A percentile compares a stretch with the other conserved stretches of the same genome.
phyloP scores from a whole-genome alignment of 2,113 vertebrate genomes.

The Vulpes lagopus region DNA sequence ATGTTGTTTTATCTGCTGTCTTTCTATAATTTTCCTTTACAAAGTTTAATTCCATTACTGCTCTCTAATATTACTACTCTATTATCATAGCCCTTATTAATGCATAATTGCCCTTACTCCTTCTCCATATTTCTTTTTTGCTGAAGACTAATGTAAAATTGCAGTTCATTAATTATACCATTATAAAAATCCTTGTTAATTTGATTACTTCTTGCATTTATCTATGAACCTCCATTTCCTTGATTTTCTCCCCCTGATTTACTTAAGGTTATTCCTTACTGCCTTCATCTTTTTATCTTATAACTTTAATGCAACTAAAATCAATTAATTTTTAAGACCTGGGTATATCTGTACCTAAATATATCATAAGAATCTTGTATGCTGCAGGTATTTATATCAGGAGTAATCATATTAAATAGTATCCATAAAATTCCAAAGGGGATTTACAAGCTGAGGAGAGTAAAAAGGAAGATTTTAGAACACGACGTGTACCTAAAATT shows the following conservation, averaged over 20 bases:
- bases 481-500: neutral
- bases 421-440: neutral
- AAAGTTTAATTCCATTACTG: slow-evolving; percentile 39
- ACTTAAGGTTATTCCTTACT: slow-evolving; percentile 43
- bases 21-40: slow-evolving; percentile 60
- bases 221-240: slow-evolving; percentile 16
- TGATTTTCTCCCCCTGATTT: slow-evolving; percentile 14
- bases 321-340: neutral
- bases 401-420: neutral
- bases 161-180: slow-evolving; percentile 47
- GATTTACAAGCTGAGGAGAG: neutral
- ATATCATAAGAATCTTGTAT: neutral
- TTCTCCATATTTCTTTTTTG: slow-evolving; percentile 40
- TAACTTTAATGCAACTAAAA: neutral
- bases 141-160: slow-evolving; percentile 48
- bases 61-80: slow-evolving; percentile 11
- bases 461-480: neutral
- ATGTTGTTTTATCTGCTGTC: slow-evolving; percentile 6
- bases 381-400: neutral
- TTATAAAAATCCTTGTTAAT: slow-evolving; percentile 57
- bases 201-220: slow-evolving; percentile 34
- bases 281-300: neutral
- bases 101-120: slow-evolving; percentile 16
- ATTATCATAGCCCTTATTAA: slow-evolving; percentile 47
- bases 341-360: neutral